phyloP scores from a whole-genome alignment of 1,140 invertebrate genomes.

The Penaeus vannamei region DNA sequence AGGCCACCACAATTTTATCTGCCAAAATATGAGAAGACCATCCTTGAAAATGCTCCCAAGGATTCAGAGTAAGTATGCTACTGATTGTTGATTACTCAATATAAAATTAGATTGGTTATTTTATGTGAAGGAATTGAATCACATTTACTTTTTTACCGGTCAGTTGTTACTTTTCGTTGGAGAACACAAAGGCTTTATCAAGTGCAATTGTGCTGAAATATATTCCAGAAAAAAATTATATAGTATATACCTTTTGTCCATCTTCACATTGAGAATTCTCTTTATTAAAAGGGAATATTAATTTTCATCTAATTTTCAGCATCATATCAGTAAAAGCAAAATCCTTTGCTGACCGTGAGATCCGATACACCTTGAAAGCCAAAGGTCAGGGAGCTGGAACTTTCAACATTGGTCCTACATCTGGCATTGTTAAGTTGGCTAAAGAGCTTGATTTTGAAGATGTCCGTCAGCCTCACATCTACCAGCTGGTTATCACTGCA shows the following conservation, averaged over 20 bases:
- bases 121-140: no score
- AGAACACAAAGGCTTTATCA: no score
- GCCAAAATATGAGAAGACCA: constrained; percentile 92
- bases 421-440: constrained; percentile 93
- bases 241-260: no score
- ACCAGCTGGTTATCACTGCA: constrained; percentile 91
- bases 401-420: constrained; percentile 94
- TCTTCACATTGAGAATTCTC: no score
- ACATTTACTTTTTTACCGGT: no score
- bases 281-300: neutral
- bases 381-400: constrained; percentile 94
- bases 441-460: constrained; percentile 97
- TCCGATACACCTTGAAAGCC: constrained; percentile 92
- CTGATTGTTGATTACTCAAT: constrained; percentile 6
- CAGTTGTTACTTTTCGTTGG: no score
- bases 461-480: constrained; percentile 91
- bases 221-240: no score
- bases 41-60: constrained; percentile 95
- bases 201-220: no score
- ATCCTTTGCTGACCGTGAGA: constrained; percentile 95
- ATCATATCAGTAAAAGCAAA: constrained; percentile 97
- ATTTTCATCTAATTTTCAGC: constrained; percentile 73
- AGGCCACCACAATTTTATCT: constrained; percentile 95
- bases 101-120: no score
- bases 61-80: constrained; percentile 89